These are phyloP conservation scores for Hyposoter didymator DNA, from an alignment of 2,888 invertebrate genomes.

Conservation along the genomic window DNA sequence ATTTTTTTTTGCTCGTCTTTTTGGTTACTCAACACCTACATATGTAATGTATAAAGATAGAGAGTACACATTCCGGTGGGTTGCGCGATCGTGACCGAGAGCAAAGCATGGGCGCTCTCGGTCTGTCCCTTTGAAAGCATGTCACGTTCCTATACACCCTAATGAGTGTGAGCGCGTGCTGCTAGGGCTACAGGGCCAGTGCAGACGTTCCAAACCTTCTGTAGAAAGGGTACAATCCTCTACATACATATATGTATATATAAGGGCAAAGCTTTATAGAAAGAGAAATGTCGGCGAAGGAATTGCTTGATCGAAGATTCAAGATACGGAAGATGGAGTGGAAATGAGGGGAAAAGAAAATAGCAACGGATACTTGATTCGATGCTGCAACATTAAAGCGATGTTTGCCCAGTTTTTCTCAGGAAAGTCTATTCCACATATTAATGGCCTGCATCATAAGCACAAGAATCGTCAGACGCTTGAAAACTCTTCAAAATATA, in stretches of 20 bases:
- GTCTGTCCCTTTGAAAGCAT: conserved; percentile 68
- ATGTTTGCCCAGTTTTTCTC: conserved; percentile 59
- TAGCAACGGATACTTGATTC: conserved; percentile 13
- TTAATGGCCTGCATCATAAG: conserved; percentile 23
- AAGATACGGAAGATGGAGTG: conserved; percentile 41
- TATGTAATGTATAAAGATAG: conserved; percentile 49
- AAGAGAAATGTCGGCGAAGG: conserved; percentile 20
- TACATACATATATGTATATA: conserved; percentile 32
- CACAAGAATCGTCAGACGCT: not conserved
- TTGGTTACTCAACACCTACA: conserved; percentile 61
- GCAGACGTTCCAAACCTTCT: conserved; percentile 44
- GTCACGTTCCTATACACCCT: conserved; percentile 70
- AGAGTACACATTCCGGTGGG: conserved; percentile 46
- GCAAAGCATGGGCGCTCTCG: conserved; percentile 47
- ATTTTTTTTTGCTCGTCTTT: conserved; percentile 18
- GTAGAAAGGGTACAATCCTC: conserved; percentile 43
- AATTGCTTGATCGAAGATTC: conserved; percentile 48
- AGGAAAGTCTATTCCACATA: conserved; percentile 41
- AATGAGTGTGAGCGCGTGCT: conserved; percentile 68
- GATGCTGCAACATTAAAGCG: conserved; percentile 27
- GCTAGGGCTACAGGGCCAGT: conserved; percentile 38
- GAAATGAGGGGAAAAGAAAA: not conserved
- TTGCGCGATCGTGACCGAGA: conserved; percentile 61
- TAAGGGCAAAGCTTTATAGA: conserved; percentile 24
- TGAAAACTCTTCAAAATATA: too few species aligned